phyloP scores from a whole-genome alignment of 2,113 vertebrate genomes.

The Nipponia nippon region DNA sequence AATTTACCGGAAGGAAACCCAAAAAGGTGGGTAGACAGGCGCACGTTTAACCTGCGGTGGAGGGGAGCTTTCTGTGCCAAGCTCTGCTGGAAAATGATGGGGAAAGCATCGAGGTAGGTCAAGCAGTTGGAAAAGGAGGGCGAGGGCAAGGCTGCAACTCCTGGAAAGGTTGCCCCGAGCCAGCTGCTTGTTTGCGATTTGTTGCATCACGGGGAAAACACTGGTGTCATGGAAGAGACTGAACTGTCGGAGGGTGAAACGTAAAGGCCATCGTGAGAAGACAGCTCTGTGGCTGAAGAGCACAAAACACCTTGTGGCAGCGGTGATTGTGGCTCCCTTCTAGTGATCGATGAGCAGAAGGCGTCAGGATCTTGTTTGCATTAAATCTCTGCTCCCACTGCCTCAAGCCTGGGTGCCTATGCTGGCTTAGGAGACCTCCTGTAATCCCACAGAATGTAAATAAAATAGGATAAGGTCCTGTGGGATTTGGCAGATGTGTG shows the following conservation, averaged over 20 bases:
- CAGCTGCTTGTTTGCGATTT: background rate
- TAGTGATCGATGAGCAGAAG: background rate
- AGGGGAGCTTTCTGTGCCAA: background rate
- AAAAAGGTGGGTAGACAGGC: background rate
- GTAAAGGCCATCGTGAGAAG: background rate
- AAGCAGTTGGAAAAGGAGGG: background rate
- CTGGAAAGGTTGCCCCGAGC: accelerated
- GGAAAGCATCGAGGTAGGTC: accelerated
- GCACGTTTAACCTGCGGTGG: accelerated
- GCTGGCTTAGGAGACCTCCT: background rate
- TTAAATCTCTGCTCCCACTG: background rate
- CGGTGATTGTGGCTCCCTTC: background rate
- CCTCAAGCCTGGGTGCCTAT: background rate
- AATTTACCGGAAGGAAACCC: background rate
- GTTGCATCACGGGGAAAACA: background rate
- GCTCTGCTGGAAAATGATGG: background rate
- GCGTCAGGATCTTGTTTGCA: background rate
- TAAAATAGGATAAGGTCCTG: background rate
- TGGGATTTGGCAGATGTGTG: background rate
- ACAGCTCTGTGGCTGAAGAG: background rate
- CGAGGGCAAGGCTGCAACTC: background rate
- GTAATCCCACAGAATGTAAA: background rate
- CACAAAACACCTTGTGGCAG: background rate
- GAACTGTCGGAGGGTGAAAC: background rate
- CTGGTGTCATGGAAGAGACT: background rate